Base-by-base conservation (phyloP, 30 jellyfish, hydroid and myxozoan genomes). In the Sanderia malayensis region DNA sequence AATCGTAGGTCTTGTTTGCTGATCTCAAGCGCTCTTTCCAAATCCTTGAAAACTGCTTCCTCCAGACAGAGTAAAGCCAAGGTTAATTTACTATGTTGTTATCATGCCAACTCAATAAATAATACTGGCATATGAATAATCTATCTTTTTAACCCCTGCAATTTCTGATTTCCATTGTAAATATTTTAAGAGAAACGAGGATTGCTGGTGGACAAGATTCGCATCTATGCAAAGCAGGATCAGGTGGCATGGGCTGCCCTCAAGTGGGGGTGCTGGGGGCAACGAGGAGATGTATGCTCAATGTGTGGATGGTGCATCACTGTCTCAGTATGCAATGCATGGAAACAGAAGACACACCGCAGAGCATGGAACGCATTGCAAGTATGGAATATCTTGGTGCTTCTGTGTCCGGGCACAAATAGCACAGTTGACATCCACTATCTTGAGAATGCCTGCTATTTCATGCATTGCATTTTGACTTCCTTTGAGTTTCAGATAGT, bases 171-270 rank as follows among this genome's bases (percentile, higher is more conserved):
- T n/a, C n/a, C n/a, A n/a, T n/a, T n/a, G n/a, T n/a, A n/a, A n/a
- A n/a, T n/a, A n/a, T n/a, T n/a, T n/a, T n/a, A n/a, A 60, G 73
- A 15, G 49, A 60, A 22, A 21, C 13, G 73, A 25, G 73, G 63
- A 2, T 66, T 81, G 18, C 64, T 49, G 9, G 74, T 82, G 4
- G 97, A 88, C 65, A 74, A 76, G 44, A 80, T 88, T 18, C 76
- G 97, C 60, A 62, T 88, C 25, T 75, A 81, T 75, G 97, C 78
- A 81, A 74, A 74, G 97, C 93, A 21, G 97, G 97, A 11, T 61
- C 85, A 2, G 97, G 97, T n/a, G 97, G 97, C 23, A 89, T 70
- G 82, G 97, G 97, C n/a, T 88, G 85, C 89, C 80, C 25, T 61
- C 94, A 13, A 61, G 77, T 44, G 97, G 97, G n/a, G 89, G 95